Base-by-base conservation (phyloP, 2,888 invertebrate genomes). In the Blera fallax region DNA sequence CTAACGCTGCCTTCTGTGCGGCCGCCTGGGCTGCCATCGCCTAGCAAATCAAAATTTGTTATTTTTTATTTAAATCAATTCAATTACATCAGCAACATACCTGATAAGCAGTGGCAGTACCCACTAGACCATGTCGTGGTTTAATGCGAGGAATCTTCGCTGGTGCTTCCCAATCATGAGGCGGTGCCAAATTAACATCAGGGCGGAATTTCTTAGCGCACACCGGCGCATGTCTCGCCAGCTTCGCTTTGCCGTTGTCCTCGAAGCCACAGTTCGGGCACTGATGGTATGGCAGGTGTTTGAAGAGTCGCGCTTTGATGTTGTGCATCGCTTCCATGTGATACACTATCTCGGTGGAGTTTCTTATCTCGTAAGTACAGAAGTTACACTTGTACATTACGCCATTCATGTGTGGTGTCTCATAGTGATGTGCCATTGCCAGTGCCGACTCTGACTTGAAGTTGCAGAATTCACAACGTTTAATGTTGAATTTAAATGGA, bases 191-290 rank as follows among this genome's bases (percentile, higher is more conserved):
- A 92, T 98, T 98, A 54, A 95, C 93, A 87, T 97, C 97, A 0
- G 97, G 96, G 91, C 97, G 96, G 92, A 97, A 98, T 90, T 97
- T 97, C 92, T 98, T 97, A 48, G 95, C 94, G 92, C 98, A 98
- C 1, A 97, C 96, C 81, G 96, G 94, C 87, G 96, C 94, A 93
- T 98, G 98, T 43, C 98, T 94, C 0, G 96, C 96, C 88, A 98
- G 93, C 92, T 98, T 98, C 29, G 97, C 97, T 92, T 97, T 98
- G 70, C 97, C 97, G 89, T 97, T 97, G 89, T 98, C 97, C 91
- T 98, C 98, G 90, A 98, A 98, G 0, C 97, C 96, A 93, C 98
- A 98, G 90, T 97, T 96, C 0, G 97, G 96, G 91, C 98, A 98
- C 90, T 98, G 97, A 91, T 98, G 98, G 91, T 96, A 96, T 0